These are phyloP conservation scores for Tenthredo livida DNA, from an alignment of 2,888 invertebrate genomes.

Conservation along the genomic window DNA sequence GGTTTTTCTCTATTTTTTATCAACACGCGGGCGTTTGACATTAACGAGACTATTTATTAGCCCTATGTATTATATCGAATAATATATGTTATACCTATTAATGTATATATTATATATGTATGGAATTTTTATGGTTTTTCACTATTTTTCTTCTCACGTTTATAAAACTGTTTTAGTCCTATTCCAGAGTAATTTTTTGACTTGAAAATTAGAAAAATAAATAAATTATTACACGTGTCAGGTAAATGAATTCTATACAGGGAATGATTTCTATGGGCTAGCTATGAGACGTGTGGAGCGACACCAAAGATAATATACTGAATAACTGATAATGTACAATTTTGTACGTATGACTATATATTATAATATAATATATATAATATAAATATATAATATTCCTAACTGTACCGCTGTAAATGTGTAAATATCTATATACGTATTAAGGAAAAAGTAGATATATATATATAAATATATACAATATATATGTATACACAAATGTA, in stretches of 20 bases:
- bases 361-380: neutral
- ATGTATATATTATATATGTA: too few relatives aligned
- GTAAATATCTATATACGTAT: slow-evolving; percentile 31
- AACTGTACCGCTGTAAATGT: slow-evolving; percentile 45
- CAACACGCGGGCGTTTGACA: neutral
- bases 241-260: neutral
- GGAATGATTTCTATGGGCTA: neutral
- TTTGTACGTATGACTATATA: neutral
- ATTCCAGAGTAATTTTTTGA: neutral
- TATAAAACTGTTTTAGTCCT: neutral
- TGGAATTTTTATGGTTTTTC: too few relatives aligned
- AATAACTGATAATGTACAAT: neutral
- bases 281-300: too few relatives aligned
- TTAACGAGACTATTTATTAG: too few relatives aligned
- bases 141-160: neutral
- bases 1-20: neutral
- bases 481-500: neutral
- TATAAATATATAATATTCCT: neutral
- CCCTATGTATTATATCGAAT: too few relatives aligned
- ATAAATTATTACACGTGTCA: neutral
- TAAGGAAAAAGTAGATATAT: neutral
- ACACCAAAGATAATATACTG: neutral
- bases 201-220: neutral
- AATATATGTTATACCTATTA: too few relatives aligned
- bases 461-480: neutral